phyloP scores from a whole-genome alignment of 2,113 vertebrate genomes.

The Lucifuga dentata region DNA sequence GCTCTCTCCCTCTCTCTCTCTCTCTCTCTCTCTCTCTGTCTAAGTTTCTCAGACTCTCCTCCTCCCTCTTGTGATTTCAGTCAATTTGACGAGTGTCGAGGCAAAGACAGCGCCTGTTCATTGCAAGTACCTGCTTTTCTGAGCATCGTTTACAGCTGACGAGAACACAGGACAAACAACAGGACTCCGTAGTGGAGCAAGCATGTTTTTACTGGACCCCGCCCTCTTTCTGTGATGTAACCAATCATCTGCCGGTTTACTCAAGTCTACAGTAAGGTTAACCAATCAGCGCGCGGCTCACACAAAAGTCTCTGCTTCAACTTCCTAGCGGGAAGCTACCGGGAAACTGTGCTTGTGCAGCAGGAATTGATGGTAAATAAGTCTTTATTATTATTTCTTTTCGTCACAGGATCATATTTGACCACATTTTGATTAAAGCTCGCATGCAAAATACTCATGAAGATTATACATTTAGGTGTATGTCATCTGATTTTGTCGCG shows the following conservation, averaged over 20 bases:
- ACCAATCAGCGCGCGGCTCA: conserved; percentile 72
- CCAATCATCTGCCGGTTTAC: conserved; percentile 70
- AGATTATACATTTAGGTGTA: not conserved
- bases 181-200: not conserved
- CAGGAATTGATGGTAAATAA: conserved; percentile 61
- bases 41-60: not conserved
- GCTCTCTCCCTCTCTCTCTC: not conserved
- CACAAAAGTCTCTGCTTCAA: conserved; percentile 71
- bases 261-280: not conserved
- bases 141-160: not conserved
- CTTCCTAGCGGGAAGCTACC: conserved; percentile 81
- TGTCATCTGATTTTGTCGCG: not conserved
- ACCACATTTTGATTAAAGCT: no score
- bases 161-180: not conserved
- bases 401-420: not conserved
- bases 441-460: no score
- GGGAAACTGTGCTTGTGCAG: conserved; percentile 1
- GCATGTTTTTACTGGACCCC: not conserved
- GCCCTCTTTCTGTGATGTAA: not conserved
- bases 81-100: not conserved
- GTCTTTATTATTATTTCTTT: not conserved
- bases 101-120: not conserved
- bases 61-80: not conserved
- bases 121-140: not conserved
- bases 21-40: conserved; percentile 1